Base-by-base conservation (phyloP, 2,888 invertebrate genomes). In the Cyaniris semiargus region DNA sequence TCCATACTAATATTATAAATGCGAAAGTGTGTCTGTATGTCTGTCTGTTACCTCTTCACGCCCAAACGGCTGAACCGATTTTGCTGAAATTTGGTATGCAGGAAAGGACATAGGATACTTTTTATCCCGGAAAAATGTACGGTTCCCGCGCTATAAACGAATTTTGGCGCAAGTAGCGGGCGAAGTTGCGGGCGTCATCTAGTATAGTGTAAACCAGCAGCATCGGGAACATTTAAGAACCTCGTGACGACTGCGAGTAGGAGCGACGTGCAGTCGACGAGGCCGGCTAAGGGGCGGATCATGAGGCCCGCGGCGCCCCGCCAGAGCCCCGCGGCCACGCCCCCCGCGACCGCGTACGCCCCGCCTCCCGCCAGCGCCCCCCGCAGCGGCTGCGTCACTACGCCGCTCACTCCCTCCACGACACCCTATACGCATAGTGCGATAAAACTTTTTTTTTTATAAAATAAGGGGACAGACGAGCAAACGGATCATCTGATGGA, bases 241-340 rank as follows among this genome's bases (percentile, higher is more conserved):
- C 92, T 93, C 88, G 85, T 89, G 72, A 92, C 86, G n/a, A 89
- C 82, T 27, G 85, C 80, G 80, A 91, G 88, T 38, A 93, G 85
- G 13, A 88, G 88, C n/a, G 89, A 86, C 71, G 90, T 88, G 84
- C 89, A 92, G 86, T 93, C 93, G 79, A 91, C 84, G 80, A 92
- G 81, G 27, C 92, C 93, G 48, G 89, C 88, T 79, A 90, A 82
- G 34, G 93, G 93, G 1, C 90, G 86, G 78, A 89, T 86, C 76
- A 93, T 76, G 6, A 93, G 86, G 0, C 92, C 92, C 38, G 90
- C 77, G 58, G 87, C 86, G 78, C 90, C 93, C 27, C 83, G 84
- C 3, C 89, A 90, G 4, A 92, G 85, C 0, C 92, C 93, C 78
- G 81, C 83, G 53, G 86, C 81, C 82, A 92, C 88, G 31, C 92